A percentile compares a stretch with the other conserved stretches of the same genome.
Evolutionary conservation across 2,113 vertebrate genomes (phyloP).

Genomic region (Columba livia): DNA sequence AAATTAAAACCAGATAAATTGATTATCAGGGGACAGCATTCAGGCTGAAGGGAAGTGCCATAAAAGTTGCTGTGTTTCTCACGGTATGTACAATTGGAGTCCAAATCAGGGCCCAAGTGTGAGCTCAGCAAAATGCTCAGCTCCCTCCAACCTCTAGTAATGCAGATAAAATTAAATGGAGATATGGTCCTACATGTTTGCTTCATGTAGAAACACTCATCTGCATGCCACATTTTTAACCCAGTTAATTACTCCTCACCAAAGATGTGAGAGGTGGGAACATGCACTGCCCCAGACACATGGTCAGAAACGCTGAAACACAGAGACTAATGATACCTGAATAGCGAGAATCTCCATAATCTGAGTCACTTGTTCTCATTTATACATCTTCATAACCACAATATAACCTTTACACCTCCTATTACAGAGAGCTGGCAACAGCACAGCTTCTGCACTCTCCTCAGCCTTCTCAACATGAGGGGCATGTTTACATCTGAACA

Average conservation of each 20-base stretch:
- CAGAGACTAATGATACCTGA: background rate
- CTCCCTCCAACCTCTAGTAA: background rate
- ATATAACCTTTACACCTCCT: background rate
- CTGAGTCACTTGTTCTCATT: background rate
- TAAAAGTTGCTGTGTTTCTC: background rate
- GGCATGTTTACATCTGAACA: background rate
- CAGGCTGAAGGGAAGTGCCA: background rate
- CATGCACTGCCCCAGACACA: fast-evolving
- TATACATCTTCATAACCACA: background rate
- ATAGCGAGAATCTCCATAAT: background rate
- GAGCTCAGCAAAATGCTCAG: background rate
- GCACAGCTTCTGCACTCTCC: background rate
- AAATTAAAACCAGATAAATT: slow-evolving; percentile 51
- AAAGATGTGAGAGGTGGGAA: background rate
- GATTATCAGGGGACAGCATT: background rate
- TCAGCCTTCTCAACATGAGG: background rate
- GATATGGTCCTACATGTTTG: background rate
- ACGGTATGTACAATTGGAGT: background rate
- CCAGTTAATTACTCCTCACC: background rate
- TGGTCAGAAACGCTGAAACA: background rate
- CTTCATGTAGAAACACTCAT: background rate
- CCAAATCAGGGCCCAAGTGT: background rate
- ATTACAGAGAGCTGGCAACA: background rate
- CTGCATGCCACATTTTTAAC: fast-evolving
- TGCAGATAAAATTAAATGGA: background rate